Conservation (phyloP, 2,888 invertebrate species). For the Noctua pronuba region DNA sequence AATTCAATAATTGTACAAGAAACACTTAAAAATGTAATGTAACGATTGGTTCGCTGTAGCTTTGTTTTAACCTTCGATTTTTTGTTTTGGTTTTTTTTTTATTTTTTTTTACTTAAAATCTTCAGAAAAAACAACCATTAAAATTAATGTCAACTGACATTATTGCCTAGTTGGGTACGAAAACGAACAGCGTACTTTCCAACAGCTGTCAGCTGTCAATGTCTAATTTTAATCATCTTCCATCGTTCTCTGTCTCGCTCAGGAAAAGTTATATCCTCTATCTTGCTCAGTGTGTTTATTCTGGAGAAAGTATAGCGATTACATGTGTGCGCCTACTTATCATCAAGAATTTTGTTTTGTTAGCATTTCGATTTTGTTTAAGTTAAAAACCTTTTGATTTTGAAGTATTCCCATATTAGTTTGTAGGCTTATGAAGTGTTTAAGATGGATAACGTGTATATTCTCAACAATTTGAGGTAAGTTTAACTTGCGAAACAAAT, state of each 20-base stretch:
- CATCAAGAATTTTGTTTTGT: slow-evolving; percentile 54
- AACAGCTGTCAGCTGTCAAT: slow-evolving; percentile 51
- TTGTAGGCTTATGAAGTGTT: slow-evolving; percentile 61
- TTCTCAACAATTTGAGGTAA: slow-evolving; percentile 86
- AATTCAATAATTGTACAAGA: no score
- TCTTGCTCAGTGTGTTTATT: slow-evolving; percentile 35
- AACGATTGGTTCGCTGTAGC: background rate
- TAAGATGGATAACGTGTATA: slow-evolving; percentile 84
- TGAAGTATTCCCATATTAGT: background rate
- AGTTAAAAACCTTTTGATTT: slow-evolving; percentile 9
- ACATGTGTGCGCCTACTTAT: slow-evolving; percentile 17
- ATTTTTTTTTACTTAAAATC: no score
- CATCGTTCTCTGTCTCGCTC: slow-evolving; percentile 34
- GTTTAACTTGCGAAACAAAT: slow-evolving; percentile 57
- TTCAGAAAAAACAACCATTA: background rate
- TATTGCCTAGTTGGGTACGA: background rate
- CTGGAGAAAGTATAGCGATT: slow-evolving; percentile 55
- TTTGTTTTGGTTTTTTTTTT: background rate
- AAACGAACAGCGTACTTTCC: background rate
- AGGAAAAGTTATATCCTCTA: fast-evolving
- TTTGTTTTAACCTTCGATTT: background rate
- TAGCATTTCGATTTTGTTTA: slow-evolving; percentile 49
- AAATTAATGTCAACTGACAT: background rate
- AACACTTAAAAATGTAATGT: no score
- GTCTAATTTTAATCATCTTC: slow-evolving; percentile 11